Evolutionary conservation across 2,113 vertebrate genomes (phyloP), one percentile per base, ranked within the genome.

Genomic region (Atherinomorus stipes): DNA sequence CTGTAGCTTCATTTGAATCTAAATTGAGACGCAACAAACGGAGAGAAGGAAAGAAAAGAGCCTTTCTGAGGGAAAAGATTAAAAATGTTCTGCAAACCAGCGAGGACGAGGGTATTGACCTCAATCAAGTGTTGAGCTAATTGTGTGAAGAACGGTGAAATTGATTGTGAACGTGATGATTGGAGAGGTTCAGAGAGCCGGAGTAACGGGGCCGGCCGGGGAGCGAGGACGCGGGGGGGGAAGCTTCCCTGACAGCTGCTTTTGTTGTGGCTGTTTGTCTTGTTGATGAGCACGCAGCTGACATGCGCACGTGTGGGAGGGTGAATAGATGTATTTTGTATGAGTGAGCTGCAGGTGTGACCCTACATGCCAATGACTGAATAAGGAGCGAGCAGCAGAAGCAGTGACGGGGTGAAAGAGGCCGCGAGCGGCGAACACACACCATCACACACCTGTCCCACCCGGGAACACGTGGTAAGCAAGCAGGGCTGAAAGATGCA

Each of bases 41-140:
- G 31, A n/a, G 0, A 2, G 44, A 64, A n/a, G n/a, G 26, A 25
- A 54, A 40, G 68, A 71, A 77, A 70, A 31, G 59, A 76, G 83
- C 77, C 69, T 58, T 77, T 89, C 76, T 59, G 18, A 13, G 38
- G n/a, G 15, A 18, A 71, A 76, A 51, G 58, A 34, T 34, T 91
- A 88, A 68, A 82, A 89, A 78, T 57, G 65, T 80, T 79, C 57
- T 66, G 73, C 60, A 80, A 66, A 88, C 6, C 45, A 71, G 13
- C 21, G 57, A 62, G 83, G 83, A 65, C 52, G 13, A 85, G 37
- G 52, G 66, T 73, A 78, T 52, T 87, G 87, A 89, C 90, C 89
- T 92, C 85, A 85, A 85, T 89, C 74, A 75, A 78, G 86, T 85
- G 75, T 76, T 25, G 72, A 81, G 78, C 70, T 92, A 93, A 93